phyloP scores from a whole-genome alignment of 1,140 invertebrate species.

The Zaprionus camerounensis region DNA sequence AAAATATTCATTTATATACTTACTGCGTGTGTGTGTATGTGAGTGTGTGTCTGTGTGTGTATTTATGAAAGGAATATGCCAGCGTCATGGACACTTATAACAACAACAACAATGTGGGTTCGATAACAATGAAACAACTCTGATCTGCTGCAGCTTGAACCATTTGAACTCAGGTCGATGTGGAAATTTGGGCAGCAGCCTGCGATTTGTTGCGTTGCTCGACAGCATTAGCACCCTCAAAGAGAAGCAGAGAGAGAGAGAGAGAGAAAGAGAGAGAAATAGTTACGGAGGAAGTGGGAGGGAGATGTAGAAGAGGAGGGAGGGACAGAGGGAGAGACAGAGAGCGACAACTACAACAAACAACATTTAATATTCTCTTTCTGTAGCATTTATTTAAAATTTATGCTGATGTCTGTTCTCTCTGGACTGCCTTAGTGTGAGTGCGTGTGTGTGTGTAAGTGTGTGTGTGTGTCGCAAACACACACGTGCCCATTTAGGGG shows the following conservation, averaged over 20 bases:
- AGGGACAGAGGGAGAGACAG: conserved; percentile 1
- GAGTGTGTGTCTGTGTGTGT: neutral
- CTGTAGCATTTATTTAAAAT: conserved; percentile 77
- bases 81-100: conserved; percentile 63
- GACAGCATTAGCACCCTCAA: conserved; percentile 12
- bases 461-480: conserved; percentile 36
- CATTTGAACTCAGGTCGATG: conserved; percentile 46
- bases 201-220: conserved; percentile 12
- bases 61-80: conserved; percentile 65
- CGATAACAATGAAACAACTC: conserved; percentile 16
- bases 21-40: conserved; percentile 18
- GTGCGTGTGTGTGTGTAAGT: neutral
- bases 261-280: neutral
- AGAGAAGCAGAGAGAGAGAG: neutral
- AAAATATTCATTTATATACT: conserved; percentile 73
- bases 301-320: neutral
- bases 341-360: conserved; percentile 33
- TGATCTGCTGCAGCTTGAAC: conserved; percentile 59
- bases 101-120: conserved; percentile 38
- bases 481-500: conserved; percentile 18
- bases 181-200: conserved; percentile 15
- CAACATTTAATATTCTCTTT: conserved; percentile 79
- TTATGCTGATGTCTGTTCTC: conserved; percentile 79
- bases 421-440: conserved; percentile 32
- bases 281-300: neutral